Conservation (phyloP, 2,113 vertebrate genomes). For the Balaenoptera acutorostrata region DNA sequence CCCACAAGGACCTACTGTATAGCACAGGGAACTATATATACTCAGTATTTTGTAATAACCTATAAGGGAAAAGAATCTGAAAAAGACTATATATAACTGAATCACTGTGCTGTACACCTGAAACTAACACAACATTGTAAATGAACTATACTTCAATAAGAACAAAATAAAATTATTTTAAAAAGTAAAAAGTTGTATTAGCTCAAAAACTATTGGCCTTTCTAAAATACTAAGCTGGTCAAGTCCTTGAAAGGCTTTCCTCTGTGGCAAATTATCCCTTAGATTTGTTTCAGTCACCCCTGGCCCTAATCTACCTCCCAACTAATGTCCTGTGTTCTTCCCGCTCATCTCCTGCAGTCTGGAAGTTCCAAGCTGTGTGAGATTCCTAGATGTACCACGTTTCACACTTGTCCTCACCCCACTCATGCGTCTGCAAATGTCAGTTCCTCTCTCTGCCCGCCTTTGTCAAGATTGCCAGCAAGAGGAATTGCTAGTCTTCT, state of each 20-base stretch:
- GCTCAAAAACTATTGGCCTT: neutral
- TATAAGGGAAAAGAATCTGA: too few species aligned
- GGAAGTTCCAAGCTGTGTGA: neutral
- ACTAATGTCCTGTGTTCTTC: neutral
- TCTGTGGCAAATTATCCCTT: neutral
- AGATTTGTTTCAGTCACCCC: neutral
- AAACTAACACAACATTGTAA: neutral
- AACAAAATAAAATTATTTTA: neutral
- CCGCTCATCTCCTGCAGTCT: neutral
- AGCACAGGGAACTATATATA: too few species aligned
- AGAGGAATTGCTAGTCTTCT: neutral
- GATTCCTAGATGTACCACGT: neutral
- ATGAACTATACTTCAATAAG: neutral
- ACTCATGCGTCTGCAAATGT: neutral
- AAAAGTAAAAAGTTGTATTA: neutral
- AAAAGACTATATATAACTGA: neutral
- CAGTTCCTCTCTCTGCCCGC: neutral
- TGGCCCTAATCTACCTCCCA: neutral
- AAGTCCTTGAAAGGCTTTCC: neutral
- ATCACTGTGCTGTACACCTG: neutral
- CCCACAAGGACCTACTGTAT: too few species aligned
- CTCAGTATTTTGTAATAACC: too few species aligned
- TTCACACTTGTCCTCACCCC: neutral
- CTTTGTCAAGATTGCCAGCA: neutral
- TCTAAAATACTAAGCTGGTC: neutral